Percentiles rank a stretch among this genome's conserved stretches.
Evolutionary conservation across 1,140 invertebrate species (phyloP).

Genomic region (Drosophila ficusphila): DNA sequence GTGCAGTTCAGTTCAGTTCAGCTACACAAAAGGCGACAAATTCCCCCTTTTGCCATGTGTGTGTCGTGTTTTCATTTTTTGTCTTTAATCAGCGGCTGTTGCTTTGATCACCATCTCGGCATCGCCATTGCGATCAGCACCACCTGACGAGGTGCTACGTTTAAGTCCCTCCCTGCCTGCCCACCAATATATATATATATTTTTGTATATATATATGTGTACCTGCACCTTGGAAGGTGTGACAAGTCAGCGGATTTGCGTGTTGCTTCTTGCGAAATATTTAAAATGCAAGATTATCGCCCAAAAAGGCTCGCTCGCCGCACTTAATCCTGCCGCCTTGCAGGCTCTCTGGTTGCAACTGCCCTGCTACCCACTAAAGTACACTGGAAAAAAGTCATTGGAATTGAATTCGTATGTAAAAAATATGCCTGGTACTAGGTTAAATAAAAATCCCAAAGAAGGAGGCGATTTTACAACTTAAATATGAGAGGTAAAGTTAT

Average conservation of each 20-base stretch:
- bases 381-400: conserved; percentile 5
- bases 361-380: not conserved
- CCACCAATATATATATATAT: no score
- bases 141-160: conserved; percentile 59
- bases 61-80: conserved; percentile 43
- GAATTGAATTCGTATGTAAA: no score
- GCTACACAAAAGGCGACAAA: conserved; percentile 72
- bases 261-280: conserved; percentile 79
- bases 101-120: conserved; percentile 66
- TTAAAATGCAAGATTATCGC: conserved; percentile 78
- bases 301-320: conserved; percentile 58
- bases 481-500: no score
- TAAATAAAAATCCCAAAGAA: no score
- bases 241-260: conserved; percentile 82
- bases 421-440: no score
- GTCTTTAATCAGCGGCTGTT: conserved; percentile 76
- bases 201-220: no score
- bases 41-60: conserved; percentile 64
- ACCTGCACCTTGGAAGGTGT: conserved; percentile 63
- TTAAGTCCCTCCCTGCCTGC: conserved; percentile 29
- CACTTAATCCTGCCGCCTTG: conserved; percentile 63
- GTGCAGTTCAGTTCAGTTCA: conserved; percentile 42
- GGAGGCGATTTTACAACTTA: no score
- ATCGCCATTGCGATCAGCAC: conserved; percentile 15
- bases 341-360: conserved; percentile 24